Base-by-base conservation (phyloP, 1,140 invertebrate genomes). In the Prorops nasuta region DNA sequence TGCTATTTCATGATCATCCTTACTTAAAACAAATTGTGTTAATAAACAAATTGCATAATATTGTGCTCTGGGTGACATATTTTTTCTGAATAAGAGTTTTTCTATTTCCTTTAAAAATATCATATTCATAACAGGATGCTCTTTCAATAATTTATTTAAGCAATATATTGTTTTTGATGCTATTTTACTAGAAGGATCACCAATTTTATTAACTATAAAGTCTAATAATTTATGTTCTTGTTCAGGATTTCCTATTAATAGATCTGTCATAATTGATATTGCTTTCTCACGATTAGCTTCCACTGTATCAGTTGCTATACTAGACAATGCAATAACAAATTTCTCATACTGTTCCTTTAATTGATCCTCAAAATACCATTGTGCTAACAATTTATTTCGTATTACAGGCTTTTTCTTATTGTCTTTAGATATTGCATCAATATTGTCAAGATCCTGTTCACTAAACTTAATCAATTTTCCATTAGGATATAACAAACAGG, bases 41-140 rank as follows among this genome's bases (percentile, higher is more conserved):
- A 98, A 76, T 67, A 96, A 92, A 69, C 95, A 98, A 14, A 98
- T 82, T 1, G 89, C 87, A 74, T 98, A 98, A 71, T 97, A 98
- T 69, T 97, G 94, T 1, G 95, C 89, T 48, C 88, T 86, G 3
- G 82, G 76, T 1, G 85, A 83, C 31, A 98, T 84, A 67, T 98
- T 96, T 3, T 87, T 82, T 73, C 91, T 81, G 74, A 94, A 98
- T 2, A 98, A 66, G 24, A 98, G 76, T 60, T 89, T 88, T 71
- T 98, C 94, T 3, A 98, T 84, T 77, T 98, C 94, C 24, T 82
- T 78, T 3, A 94, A 79, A 18, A 98, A 87, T 1, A 95, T 86
- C 1, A 77, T 69, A 72, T 96, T 97, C 92, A 98, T 98, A 47
- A 92, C 91, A 0, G 92, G 87, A 81, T 98, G 94, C 53, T 88